Base-by-base conservation (phyloP, 2,888 invertebrate species). In the Limnephilus lunatus region DNA sequence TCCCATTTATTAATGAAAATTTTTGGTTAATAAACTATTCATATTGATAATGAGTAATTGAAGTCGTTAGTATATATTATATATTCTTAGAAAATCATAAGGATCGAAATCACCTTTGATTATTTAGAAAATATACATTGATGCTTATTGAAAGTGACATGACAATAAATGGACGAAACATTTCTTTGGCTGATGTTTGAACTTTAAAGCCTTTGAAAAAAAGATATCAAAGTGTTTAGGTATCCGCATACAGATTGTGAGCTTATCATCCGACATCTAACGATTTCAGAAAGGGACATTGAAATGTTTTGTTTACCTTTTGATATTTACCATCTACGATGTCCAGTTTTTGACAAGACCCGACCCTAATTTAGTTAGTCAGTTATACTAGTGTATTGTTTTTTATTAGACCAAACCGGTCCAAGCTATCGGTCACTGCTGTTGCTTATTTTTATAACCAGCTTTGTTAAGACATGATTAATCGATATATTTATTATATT, bases 261-360 rank as follows among this genome's bases (percentile, higher is more conserved):
- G 44, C 12, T 44, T 81, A 39, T 44, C 31, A 31, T 90, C 32
- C 35, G 11, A 35, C 19, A 25, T 31, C 87, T 30, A 32, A 14
- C 32, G 68, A 88, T 31, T 86, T 81, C 86, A 91, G 53, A 91
- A 87, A 90, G 87, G 91, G 92, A 93, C 92, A 93, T 91, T 91
- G 90, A 91, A 32, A 90, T 92, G 90, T 93, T 90, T 90, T 92
- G 85, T 87, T 91, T 93, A 90, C 90, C 90, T 83, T 92, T 92
- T 68, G 53, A 92, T 92, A 92, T 93, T 90, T 85, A 86, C 91
- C 93, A 89, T 91, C 91, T 92, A 93, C 93, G 89, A 89, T 85
- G 91, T 48, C 85, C 90, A 89, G 90, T 89, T 83, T 91, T 89
- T 91, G 92, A 92, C 93, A 90, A 88, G 93, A 80, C 89, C 93